Percentiles rank a stretch among this genome's conserved stretches.
phyloP scores from a whole-genome alignment of 2,113 vertebrate species.

The Gasterosteus aculeatus region DNA sequence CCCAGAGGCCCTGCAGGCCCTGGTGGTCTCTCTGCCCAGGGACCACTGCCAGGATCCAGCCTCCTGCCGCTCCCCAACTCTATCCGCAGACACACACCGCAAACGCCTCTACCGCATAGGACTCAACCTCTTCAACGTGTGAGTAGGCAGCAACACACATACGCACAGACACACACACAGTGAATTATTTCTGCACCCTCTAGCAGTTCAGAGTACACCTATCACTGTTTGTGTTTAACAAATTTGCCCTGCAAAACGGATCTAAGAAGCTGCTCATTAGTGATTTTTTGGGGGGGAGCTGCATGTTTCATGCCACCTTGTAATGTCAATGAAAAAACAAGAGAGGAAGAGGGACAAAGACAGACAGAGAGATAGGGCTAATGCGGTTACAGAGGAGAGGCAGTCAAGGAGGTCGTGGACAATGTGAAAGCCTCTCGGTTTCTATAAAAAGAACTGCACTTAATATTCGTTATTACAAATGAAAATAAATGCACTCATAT shows the following conservation, averaged over 20 bases:
- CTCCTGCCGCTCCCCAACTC: constrained; percentile 92
- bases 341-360: neutral
- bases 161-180: neutral
- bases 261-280: constrained; percentile 57
- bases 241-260: constrained; percentile 44
- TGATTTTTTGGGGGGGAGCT: constrained; percentile 49
- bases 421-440: constrained; percentile 38
- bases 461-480: constrained; percentile 69
- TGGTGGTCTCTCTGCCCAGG: constrained; percentile 93
- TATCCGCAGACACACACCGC: constrained; percentile 95
- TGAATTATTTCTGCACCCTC: constrained; percentile 26
- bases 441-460: constrained; percentile 64
- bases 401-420: constrained; percentile 51
- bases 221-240: constrained; percentile 46
- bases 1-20: constrained; percentile 91
- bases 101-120: constrained; percentile 97
- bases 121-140: constrained; percentile 99
- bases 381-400: constrained; percentile 34
- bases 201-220: constrained; percentile 52
- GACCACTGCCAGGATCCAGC: constrained; percentile 95
- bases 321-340: constrained; percentile 39
- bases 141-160: constrained; percentile 74
- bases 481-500: constrained; percentile 64
- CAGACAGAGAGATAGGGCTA: constrained; percentile 15
- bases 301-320: constrained; percentile 44